These are phyloP conservation scores for Heliconius sara DNA, from an alignment of 2,888 invertebrate genomes.

Conservation along the genomic window DNA sequence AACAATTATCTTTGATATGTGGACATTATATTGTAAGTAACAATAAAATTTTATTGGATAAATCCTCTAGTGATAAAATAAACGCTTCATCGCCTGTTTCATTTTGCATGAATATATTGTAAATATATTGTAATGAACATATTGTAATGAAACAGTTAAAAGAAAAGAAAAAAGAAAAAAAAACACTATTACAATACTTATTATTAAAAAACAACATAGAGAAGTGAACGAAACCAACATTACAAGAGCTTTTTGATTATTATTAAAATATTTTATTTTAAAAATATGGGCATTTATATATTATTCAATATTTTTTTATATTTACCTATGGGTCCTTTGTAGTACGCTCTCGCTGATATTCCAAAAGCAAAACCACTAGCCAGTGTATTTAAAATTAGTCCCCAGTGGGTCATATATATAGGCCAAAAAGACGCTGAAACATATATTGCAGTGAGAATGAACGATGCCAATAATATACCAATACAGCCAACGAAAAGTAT, in stretches of 20 bases:
- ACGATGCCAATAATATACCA: conserved; percentile 61
- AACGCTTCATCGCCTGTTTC: conserved; percentile 1
- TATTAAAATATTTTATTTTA: neutral
- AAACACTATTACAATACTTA: neutral
- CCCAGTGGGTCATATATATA: conserved; percentile 77
- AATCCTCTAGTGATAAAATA: conserved; percentile 10
- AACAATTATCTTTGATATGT: neutral
- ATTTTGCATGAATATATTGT: neutral
- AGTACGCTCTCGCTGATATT: conserved; percentile 59
- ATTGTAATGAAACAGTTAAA: neutral
- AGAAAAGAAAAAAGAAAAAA: neutral
- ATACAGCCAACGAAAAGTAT: conserved; percentile 64
- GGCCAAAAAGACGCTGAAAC: conserved; percentile 59
- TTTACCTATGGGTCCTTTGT: conserved; percentile 65
- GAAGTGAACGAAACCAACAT: neutral
- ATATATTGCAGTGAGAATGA: conserved; percentile 52
- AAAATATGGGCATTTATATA: neutral
- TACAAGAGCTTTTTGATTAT: neutral
- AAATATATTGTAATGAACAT: neutral
- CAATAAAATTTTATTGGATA: conserved; percentile 4
- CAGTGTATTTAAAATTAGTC: conserved; percentile 62
- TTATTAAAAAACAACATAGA: neutral
- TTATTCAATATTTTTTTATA: neutral
- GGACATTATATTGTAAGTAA: neutral
- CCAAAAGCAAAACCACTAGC: conserved; percentile 61